Conservation (phyloP, 2,113 vertebrate genomes). For the Alethe diademata region DNA sequence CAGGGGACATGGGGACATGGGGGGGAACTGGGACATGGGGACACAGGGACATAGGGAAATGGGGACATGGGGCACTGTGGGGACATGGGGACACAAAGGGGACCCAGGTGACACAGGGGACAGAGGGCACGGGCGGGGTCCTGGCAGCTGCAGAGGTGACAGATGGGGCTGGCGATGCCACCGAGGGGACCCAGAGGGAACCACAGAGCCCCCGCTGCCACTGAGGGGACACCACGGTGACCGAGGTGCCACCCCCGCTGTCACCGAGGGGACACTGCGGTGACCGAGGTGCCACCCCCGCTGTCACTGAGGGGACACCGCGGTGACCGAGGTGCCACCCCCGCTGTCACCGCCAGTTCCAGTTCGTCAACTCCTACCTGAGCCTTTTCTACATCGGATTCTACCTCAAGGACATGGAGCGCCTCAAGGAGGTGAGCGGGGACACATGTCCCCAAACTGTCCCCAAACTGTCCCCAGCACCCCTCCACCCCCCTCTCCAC, state of each 20-base stretch:
- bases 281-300: background rate
- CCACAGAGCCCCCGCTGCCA: background rate
- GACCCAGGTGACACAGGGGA: background rate
- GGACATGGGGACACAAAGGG: background rate
- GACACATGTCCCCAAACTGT: background rate
- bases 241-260: background rate
- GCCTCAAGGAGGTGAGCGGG: slow-evolving; percentile 91
- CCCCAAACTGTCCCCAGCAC: background rate
- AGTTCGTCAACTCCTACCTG: slow-evolving; percentile 99
- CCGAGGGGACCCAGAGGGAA: background rate
- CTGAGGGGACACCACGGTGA: background rate
- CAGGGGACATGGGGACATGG: no score
- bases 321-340: background rate
- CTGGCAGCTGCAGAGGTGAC: background rate
- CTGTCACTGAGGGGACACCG: background rate
- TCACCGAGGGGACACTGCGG: background rate
- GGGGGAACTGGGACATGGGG: no score
- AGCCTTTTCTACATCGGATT: slow-evolving; percentile 99
- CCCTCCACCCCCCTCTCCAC: background rate
- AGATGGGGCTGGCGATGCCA: background rate
- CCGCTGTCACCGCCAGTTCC: slow-evolving; percentile 78
- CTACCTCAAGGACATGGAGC: slow-evolving; percentile 99
- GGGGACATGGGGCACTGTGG: no score
- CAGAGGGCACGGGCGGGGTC: background rate
- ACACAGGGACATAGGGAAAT: no score